Conservation (phyloP, 2,888 invertebrate genomes). For the Epistrophe grossulariae region DNA sequence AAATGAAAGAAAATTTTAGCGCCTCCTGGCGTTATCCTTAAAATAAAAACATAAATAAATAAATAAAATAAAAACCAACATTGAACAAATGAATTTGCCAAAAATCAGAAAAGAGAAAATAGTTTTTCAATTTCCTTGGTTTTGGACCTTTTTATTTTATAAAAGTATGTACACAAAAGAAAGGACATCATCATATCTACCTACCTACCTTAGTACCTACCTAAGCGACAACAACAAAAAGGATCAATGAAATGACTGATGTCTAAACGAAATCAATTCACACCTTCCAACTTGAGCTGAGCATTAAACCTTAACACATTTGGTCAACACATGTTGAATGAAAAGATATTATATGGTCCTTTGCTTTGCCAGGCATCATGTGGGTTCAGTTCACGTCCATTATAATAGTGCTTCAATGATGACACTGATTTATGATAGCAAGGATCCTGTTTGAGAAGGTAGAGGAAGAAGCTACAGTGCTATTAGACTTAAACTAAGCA, state of each 20-base stretch:
- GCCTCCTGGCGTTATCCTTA: constrained; percentile 68
- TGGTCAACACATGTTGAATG: constrained; percentile 83
- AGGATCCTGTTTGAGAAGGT: constrained; percentile 29
- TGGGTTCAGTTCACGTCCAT: constrained; percentile 62
- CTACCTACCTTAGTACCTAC: neutral
- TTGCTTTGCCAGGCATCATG: constrained; percentile 58
- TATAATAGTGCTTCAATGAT: constrained; percentile 49
- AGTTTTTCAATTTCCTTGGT: constrained; percentile 8
- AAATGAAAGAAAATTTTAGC: constrained; percentile 48
- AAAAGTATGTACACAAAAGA: neutral
- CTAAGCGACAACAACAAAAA: constrained; percentile 8
- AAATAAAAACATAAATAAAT: constrained; percentile 12
- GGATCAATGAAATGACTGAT: constrained; percentile 69
- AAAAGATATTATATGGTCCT: constrained; percentile 78
- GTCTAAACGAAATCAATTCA: constrained; percentile 70
- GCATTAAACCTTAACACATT: constrained; percentile 77
- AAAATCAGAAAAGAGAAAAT: constrained; percentile 32
- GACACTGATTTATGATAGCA: constrained; percentile 73
- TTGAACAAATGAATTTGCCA: constrained; percentile 44
- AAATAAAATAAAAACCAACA: constrained; percentile 40
- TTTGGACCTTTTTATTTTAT: constrained; percentile 7
- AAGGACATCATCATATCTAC: neutral
- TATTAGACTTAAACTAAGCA: constrained; percentile 17
- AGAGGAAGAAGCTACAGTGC: neutral
- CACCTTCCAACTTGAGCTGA: constrained; percentile 53